phyloP scores from a whole-genome alignment of 2,113 vertebrate species.

The Asarcornis scutulata region DNA sequence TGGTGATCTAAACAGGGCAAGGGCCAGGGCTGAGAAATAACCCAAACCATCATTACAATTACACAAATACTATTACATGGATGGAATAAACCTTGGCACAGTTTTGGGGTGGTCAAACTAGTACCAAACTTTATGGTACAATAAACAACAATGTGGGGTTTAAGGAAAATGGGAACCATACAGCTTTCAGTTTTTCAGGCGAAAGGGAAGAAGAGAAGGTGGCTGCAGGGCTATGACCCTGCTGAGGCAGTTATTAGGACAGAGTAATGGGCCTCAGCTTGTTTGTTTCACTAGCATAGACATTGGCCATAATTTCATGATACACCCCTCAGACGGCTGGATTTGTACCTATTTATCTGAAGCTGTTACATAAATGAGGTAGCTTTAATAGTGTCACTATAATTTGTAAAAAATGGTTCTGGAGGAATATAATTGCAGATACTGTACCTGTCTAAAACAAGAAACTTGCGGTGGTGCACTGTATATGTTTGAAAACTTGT shows the following conservation, averaged over 20 bases:
- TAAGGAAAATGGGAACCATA: neutral
- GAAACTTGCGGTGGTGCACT: neutral
- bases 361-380: neutral
- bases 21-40: neutral
- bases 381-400: neutral
- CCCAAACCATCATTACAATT: neutral
- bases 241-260: neutral
- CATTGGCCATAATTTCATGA: rapidly evolving
- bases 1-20: neutral
- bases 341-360: neutral
- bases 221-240: neutral
- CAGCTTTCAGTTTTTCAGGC: neutral
- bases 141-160: neutral
- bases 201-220: neutral
- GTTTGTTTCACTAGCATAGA: neutral
- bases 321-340: neutral
- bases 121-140: neutral
- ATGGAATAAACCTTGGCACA: neutral
- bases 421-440: neutral
- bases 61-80: rapidly evolving
- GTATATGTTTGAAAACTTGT: neutral
- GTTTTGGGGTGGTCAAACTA: neutral
- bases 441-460: neutral
- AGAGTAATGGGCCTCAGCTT: neutral
- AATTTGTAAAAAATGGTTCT: neutral